Evolutionary conservation across 1,140 invertebrate species (phyloP).

Genomic region (Vanessa atalanta): DNA sequence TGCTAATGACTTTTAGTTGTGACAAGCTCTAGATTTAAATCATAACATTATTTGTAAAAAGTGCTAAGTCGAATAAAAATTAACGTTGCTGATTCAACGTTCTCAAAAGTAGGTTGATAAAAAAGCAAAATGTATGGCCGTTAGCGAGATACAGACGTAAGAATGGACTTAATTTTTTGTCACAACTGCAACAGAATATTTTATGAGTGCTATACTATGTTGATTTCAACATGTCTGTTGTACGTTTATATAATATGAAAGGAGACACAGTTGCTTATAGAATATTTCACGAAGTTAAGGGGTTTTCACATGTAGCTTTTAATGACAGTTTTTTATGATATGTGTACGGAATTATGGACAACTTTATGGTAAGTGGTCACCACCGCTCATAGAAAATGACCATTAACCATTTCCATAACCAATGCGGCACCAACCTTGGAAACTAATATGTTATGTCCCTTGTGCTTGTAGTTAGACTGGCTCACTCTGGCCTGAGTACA

Average conservation of each 20-base stretch:
- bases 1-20: conserved; percentile 2
- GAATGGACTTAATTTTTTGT: conserved; percentile 6
- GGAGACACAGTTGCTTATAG: background rate
- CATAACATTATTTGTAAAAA: no score
- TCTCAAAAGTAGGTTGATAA: conserved; percentile 8
- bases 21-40: background rate
- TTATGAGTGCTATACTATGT: background rate
- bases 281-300: background rate
- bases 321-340: background rate
- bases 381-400: no score
- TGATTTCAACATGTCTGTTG: background rate
- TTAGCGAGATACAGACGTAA: background rate
- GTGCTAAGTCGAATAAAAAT: no score
- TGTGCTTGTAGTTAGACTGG: no score
- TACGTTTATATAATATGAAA: conserved; percentile 6
- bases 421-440: no score
- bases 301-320: background rate
- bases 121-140: background rate
- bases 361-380: no score
- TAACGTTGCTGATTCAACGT: background rate
- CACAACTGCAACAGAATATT: conserved; percentile 13
- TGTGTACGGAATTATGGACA: no score
- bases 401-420: no score
- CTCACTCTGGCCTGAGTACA: no score
- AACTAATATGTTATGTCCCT: no score